Percentiles rank a stretch among this genome's conserved stretches.
These are phyloP conservation scores for Drosophila pectinifera DNA, from an alignment of 1,140 invertebrate genomes.

Conservation along the genomic window DNA sequence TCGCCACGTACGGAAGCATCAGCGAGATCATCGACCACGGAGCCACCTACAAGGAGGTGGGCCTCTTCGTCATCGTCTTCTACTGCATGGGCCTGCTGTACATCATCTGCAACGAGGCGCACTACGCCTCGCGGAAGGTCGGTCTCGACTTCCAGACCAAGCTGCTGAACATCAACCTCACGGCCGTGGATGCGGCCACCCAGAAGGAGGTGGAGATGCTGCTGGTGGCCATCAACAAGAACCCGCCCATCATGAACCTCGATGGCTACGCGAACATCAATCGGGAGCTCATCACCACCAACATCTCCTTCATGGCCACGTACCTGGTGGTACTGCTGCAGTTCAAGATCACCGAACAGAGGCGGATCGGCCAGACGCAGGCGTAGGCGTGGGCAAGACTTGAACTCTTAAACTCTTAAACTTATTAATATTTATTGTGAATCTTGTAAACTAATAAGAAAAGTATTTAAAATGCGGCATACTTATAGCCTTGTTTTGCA, in stretches of 20 bases:
- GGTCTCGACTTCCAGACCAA: slow-evolving; percentile 88
- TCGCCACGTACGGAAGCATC: slow-evolving; percentile 88
- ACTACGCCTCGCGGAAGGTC: slow-evolving; percentile 88
- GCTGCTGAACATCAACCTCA: slow-evolving; percentile 88
- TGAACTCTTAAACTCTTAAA: too few species aligned
- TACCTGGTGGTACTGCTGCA: slow-evolving; percentile 89
- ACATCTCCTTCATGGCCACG: slow-evolving; percentile 88
- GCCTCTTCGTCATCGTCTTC: slow-evolving; percentile 88
- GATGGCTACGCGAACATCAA: slow-evolving; percentile 90
- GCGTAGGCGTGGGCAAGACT: not conserved
- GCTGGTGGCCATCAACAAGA: slow-evolving; percentile 89
- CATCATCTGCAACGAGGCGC: slow-evolving; percentile 89
- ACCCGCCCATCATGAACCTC: slow-evolving; percentile 89
- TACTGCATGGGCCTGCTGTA: slow-evolving; percentile 89
- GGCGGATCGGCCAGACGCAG: slow-evolving; percentile 35
- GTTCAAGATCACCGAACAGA: slow-evolving; percentile 86
- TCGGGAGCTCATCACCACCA: slow-evolving; percentile 88
- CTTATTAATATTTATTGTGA: not conserved
- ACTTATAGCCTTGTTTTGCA: not conserved
- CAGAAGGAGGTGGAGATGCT: slow-evolving; percentile 90
- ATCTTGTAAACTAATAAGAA: not conserved
- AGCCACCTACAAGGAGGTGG: slow-evolving; percentile 89
- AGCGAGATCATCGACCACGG: slow-evolving; percentile 89
- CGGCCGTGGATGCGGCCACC: slow-evolving; percentile 87
- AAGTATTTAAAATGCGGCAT: not conserved